Percentiles rank a stretch among this genome's conserved stretches.
Evolutionary conservation across 64 coral and sea anemone genomes (phyloP).

Genomic region (Montipora foliosa): DNA sequence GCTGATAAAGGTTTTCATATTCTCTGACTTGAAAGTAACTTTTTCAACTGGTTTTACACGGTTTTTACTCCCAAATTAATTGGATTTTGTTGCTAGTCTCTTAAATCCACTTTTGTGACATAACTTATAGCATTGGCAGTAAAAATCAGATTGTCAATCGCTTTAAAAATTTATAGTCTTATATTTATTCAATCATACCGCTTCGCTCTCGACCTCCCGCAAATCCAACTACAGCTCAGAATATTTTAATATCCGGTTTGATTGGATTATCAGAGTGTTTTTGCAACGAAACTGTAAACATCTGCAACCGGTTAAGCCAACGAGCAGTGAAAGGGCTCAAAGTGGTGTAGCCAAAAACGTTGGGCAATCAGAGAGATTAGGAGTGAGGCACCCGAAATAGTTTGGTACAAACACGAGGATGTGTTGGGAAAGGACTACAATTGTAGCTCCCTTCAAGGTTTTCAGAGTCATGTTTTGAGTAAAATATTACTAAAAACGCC

Average conservation of each 20-base stretch:
- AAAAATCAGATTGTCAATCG: background rate
- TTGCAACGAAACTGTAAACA: background rate
- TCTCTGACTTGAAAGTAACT: slow-evolving; percentile 20
- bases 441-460: no score
- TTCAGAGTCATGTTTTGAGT: no score
- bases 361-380: background rate
- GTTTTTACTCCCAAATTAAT: background rate
- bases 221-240: background rate
- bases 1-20: slow-evolving; percentile 2
- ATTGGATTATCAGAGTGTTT: background rate
- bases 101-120: background rate
- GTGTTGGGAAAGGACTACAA: no score
- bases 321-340: background rate
- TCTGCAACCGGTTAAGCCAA: background rate
- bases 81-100: background rate
- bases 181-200: background rate
- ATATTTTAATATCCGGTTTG: background rate
- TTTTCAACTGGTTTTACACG: background rate
- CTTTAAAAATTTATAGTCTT: background rate
- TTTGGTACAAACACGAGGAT: background rate
- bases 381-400: background rate
- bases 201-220: background rate
- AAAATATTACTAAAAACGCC: no score
- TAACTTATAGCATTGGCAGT: background rate
- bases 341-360: background rate